These are phyloP conservation scores for Rugalucina vietnamica DNA, from an alignment of 2,888 invertebrate genomes.

Conservation along the genomic window DNA sequence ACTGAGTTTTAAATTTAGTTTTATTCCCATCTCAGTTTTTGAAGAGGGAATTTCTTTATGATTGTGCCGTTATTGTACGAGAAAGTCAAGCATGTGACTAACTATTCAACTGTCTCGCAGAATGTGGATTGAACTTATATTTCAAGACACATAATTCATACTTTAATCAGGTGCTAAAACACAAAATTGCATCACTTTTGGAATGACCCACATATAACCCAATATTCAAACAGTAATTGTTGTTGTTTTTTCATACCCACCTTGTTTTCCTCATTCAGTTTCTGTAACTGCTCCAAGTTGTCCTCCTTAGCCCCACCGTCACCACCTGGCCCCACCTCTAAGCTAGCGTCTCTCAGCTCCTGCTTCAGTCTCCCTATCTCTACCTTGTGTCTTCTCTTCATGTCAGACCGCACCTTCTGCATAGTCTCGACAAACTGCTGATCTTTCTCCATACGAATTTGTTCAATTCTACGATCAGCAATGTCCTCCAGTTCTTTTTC, in stretches of 20 bases:
- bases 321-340: slow-evolving; percentile 19
- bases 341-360: slow-evolving; percentile 18
- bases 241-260: slow-evolving; percentile 48
- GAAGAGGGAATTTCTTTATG: too few relatives aligned
- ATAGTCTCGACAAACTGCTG: slow-evolving; percentile 76
- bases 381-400: slow-evolving; percentile 58
- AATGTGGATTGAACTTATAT: too few relatives aligned
- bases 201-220: too few relatives aligned
- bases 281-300: slow-evolving; percentile 64
- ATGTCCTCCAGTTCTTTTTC: slow-evolving; percentile 68
- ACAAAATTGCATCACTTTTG: too few relatives aligned
- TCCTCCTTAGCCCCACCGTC: slow-evolving; percentile 9
- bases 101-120: too few relatives aligned
- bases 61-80: too few relatives aligned
- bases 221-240: too few relatives aligned
- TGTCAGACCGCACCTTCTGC: slow-evolving; percentile 72
- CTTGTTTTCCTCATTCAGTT: slow-evolving; percentile 72
- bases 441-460: slow-evolving; percentile 72
- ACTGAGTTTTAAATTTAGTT: too few relatives aligned
- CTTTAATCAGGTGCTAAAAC: too few relatives aligned
- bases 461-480: slow-evolving; percentile 67
- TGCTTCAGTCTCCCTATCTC: not conserved
- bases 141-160: too few relatives aligned
- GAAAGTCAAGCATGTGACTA: too few relatives aligned
- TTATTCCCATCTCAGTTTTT: too few relatives aligned